Percentiles rank a stretch among this genome's conserved stretches.
Evolutionary conservation across 1,140 invertebrate species (phyloP).

Genomic region (Trichonephila inaurata): DNA sequence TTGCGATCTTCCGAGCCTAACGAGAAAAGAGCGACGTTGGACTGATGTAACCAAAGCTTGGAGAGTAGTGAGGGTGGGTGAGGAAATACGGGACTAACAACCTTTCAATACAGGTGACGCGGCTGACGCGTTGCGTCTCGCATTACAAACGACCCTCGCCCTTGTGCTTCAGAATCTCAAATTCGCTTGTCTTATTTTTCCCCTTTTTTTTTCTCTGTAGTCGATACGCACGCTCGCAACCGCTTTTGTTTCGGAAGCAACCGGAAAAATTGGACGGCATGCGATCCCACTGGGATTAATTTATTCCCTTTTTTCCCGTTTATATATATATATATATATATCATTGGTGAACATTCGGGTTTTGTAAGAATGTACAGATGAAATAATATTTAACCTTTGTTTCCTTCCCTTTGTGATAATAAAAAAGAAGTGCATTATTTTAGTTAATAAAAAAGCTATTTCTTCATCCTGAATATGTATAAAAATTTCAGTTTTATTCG

Average conservation of each 20-base stretch:
- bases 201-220: neutral
- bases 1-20: conserved; percentile 54
- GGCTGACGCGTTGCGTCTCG: conserved; percentile 40
- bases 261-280: conserved; percentile 55
- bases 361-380: neutral
- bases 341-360: neutral
- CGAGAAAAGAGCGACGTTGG: conserved; percentile 69
- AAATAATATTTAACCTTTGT: neutral
- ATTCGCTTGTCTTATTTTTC: conserved; percentile 43
- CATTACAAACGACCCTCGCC: conserved; percentile 67
- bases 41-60: conserved; percentile 71
- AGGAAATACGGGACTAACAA: conserved; percentile 67
- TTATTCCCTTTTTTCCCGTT: conserved; percentile 42
- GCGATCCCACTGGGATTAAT: conserved; percentile 54
- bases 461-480: too few species aligned
- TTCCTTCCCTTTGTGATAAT: neutral
- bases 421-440: neutral
- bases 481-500: too few species aligned
- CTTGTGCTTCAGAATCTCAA: conserved; percentile 38
- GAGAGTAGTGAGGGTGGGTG: neutral
- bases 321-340: neutral
- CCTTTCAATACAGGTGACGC: conserved; percentile 75
- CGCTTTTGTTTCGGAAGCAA: neutral
- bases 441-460: neutral
- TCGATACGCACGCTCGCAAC: neutral